Percentiles rank a stretch among this genome's conserved stretches.
Evolutionary conservation across 2,113 vertebrate species (phyloP).

Genomic region (Spermophilus dauricus): DNA sequence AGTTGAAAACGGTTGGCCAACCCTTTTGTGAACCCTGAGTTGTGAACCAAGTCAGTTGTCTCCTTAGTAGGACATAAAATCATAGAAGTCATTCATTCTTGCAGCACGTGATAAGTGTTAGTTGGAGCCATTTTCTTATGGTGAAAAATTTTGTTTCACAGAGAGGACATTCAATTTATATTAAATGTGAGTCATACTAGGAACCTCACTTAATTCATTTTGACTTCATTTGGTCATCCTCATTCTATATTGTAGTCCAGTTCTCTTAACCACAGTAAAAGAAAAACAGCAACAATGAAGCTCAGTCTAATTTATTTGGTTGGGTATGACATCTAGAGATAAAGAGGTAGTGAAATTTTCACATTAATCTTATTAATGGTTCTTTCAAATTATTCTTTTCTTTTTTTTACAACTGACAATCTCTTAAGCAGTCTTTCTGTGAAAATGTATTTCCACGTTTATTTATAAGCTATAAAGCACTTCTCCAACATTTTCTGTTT

Average conservation of each 20-base stretch:
- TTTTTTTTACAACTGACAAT: slow-evolving; percentile 47
- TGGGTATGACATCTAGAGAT: background rate
- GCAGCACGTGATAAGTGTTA: background rate
- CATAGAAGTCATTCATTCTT: slow-evolving; percentile 32
- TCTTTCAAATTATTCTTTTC: slow-evolving; percentile 58
- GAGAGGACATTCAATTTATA: slow-evolving; percentile 42
- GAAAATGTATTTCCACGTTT: slow-evolving; percentile 7
- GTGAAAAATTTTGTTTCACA: background rate
- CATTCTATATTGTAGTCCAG: slow-evolving; percentile 3
- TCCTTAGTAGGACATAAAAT: background rate
- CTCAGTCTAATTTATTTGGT: slow-evolving; percentile 38
- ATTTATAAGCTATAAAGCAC: slow-evolving; percentile 36
- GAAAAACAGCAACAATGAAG: background rate
- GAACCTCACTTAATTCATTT: background rate
- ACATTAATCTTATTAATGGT: slow-evolving; percentile 30
- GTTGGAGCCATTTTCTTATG: background rate
- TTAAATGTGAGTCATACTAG: background rate
- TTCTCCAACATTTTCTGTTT: slow-evolving; percentile 29
- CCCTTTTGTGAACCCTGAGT: background rate
- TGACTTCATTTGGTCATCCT: background rate
- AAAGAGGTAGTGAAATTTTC: slow-evolving; percentile 5
- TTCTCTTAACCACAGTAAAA: slow-evolving; percentile 16
- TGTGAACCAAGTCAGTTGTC: background rate
- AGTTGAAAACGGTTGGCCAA: background rate
- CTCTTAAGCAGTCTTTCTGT: slow-evolving; percentile 40